A percentile compares a stretch with the other conserved stretches of the same genome.
These are phyloP conservation scores for Patiria miniata DNA, from an alignment of 35 echinoderm and acorn worm species.

Conservation along the genomic window DNA sequence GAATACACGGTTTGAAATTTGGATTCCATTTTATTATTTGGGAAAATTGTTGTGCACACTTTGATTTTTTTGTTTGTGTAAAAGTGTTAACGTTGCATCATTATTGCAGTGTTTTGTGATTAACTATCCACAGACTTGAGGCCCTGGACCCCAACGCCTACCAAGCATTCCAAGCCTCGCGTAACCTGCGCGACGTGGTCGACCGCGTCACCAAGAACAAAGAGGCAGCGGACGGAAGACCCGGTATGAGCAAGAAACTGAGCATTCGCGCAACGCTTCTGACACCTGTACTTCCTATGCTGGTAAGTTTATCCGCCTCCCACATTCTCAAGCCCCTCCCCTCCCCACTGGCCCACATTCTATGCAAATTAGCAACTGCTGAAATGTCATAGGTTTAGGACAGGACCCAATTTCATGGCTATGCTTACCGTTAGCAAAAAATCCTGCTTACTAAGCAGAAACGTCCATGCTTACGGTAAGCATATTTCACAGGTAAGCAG, in stretches of 20 bases:
- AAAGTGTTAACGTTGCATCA: too few species aligned
- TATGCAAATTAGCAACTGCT: background rate
- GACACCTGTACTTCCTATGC: conserved; percentile 95
- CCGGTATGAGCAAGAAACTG: conserved; percentile 93
- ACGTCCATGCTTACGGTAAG: too few species aligned
- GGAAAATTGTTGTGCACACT: too few species aligned
- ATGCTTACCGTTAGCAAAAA: too few species aligned
- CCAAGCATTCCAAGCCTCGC: conserved; percentile 91
- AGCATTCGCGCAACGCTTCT: conserved; percentile 82
- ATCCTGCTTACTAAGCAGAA: too few species aligned
- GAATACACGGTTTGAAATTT: too few species aligned
- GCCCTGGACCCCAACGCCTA: conserved; percentile 92
- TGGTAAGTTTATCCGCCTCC: conserved; percentile 51
- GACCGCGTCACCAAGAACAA: conserved; percentile 73
- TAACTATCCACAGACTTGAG: conserved; percentile 49
- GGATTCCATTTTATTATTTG: too few species aligned
- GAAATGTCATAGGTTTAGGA: background rate
- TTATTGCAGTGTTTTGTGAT: too few species aligned
- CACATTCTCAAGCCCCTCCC: background rate
- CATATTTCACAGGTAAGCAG: too few species aligned
- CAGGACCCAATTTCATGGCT: too few species aligned
- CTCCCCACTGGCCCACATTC: background rate
- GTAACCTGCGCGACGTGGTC: conserved; percentile 87
- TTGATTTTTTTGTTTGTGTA: too few species aligned
- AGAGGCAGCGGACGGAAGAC: conserved; percentile 47